A percentile compares a stretch with the other conserved stretches of the same genome.
These are phyloP conservation scores for Heterodera filipjevi DNA, from an alignment of 2,888 invertebrate species.

Conservation along the genomic window DNA sequence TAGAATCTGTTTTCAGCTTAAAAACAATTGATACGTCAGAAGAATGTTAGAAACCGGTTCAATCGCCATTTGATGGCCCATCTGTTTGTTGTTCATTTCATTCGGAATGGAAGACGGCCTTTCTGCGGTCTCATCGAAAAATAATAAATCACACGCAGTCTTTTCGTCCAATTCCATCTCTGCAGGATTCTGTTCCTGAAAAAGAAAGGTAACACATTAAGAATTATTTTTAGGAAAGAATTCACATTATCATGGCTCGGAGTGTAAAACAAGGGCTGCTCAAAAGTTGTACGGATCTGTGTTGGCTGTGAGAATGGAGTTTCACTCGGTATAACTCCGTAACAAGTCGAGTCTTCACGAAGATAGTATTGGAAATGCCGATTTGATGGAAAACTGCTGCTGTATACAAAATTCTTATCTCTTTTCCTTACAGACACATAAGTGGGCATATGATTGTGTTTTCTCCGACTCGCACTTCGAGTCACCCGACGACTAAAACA, in stretches of 20 bases:
- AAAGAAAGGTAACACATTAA: conserved; percentile 1
- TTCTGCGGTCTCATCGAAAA: conserved; percentile 1
- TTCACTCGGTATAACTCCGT: not conserved
- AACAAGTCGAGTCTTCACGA: conserved; percentile 18
- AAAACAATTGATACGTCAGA: not conserved
- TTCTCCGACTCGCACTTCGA: not conserved
- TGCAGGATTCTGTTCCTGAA: not conserved
- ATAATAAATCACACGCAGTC: not conserved
- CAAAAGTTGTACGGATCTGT: not conserved
- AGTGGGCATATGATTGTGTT: conserved; percentile 14
- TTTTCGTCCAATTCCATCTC: conserved; percentile 16
- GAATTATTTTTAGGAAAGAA: not conserved
- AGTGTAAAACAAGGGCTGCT: not conserved
- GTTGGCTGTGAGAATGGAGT: not conserved
- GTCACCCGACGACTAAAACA: conserved; percentile 35
- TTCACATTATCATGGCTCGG: not conserved
- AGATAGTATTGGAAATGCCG: not conserved
- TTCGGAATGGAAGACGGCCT: not conserved
- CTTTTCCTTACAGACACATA: conserved; percentile 40
- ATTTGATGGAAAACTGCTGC: conserved; percentile 35
- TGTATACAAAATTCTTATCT: conserved; percentile 18
- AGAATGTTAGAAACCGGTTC: not conserved
- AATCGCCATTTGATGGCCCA: conserved; percentile 7
- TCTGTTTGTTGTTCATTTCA: not conserved
- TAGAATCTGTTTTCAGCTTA: conserved; percentile 3